Conservation (phyloP, 2,888 invertebrate species). For the Campoletis raptor region DNA sequence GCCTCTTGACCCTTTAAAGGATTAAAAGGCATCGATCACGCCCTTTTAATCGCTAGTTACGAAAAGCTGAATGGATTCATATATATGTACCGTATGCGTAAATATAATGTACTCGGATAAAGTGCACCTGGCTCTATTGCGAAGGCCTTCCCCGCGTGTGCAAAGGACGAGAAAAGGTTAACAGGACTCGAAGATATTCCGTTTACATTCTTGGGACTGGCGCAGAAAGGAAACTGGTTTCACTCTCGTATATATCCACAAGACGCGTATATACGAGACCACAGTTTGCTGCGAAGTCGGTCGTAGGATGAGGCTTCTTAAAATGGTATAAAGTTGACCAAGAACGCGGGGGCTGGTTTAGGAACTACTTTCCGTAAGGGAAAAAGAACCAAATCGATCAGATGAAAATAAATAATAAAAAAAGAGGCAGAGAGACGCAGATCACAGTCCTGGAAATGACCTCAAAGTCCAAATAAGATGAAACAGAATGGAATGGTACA, state of each 20-base stretch:
- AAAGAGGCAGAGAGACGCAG: constrained; percentile 27
- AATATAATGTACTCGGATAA: background rate
- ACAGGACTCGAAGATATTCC: constrained; percentile 81
- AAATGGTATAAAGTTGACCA: background rate
- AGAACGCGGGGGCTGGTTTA: constrained; percentile 21
- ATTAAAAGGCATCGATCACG: constrained; percentile 6
- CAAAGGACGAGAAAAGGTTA: constrained; percentile 80
- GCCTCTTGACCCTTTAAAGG: no score
- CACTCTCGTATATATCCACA: constrained; percentile 70
- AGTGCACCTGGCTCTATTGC: constrained; percentile 36
- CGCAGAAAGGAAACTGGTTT: constrained; percentile 78
- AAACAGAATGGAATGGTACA: background rate
- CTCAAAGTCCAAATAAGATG: constrained; percentile 22
- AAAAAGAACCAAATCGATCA: constrained; percentile 3
- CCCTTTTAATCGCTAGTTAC: constrained; percentile 16
- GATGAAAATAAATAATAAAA: constrained; percentile 15
- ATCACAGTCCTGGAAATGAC: constrained; percentile 30
- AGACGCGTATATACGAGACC: background rate
- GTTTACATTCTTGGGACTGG: constrained; percentile 78
- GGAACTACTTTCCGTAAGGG: background rate
- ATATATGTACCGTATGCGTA: background rate
- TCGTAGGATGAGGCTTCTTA: background rate
- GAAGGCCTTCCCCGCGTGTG: constrained; percentile 67
- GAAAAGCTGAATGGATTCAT: background rate
- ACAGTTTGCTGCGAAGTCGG: background rate